Conservation (phyloP, 1,140 invertebrate species). For the Drosophila persimilis region DNA sequence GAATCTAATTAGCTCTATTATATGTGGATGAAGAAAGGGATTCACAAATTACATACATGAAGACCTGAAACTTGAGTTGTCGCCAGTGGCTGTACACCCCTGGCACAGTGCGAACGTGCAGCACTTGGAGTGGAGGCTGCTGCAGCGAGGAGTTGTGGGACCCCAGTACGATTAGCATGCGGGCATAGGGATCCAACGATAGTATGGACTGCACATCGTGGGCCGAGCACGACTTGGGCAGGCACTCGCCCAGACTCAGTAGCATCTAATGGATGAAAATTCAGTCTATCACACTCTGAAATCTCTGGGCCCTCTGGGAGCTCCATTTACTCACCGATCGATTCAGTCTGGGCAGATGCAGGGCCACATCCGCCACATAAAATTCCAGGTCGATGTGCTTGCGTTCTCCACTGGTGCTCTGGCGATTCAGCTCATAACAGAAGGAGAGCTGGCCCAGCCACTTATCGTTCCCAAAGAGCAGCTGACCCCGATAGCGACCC, state of each 20-base stretch:
- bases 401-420: conserved; percentile 54
- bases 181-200: conserved; percentile 84
- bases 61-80: conserved; percentile 89
- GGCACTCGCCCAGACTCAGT: conserved; percentile 86
- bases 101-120: conserved; percentile 88
- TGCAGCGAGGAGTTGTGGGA: conserved; percentile 55
- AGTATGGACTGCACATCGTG: conserved; percentile 86
- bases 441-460: conserved; percentile 88
- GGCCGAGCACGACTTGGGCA: conserved; percentile 87
- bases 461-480: conserved; percentile 92
- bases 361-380: conserved; percentile 64
- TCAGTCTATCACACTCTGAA: not conserved
- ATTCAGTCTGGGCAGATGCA: conserved; percentile 57
- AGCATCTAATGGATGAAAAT: conserved; percentile 39
- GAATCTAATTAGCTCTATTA: not conserved
- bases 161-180: conserved; percentile 76
- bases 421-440: conserved; percentile 75
- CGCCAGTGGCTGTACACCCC: conserved; percentile 87
- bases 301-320: too few species aligned
- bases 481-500: conserved; percentile 90
- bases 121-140: conserved; percentile 82
- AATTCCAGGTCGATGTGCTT: conserved; percentile 78
- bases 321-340: conserved; percentile 49
- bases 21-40: not conserved
- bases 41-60: conserved; percentile 85